Conservation (phyloP, 2,888 invertebrate genomes). For the Leucania comma region DNA sequence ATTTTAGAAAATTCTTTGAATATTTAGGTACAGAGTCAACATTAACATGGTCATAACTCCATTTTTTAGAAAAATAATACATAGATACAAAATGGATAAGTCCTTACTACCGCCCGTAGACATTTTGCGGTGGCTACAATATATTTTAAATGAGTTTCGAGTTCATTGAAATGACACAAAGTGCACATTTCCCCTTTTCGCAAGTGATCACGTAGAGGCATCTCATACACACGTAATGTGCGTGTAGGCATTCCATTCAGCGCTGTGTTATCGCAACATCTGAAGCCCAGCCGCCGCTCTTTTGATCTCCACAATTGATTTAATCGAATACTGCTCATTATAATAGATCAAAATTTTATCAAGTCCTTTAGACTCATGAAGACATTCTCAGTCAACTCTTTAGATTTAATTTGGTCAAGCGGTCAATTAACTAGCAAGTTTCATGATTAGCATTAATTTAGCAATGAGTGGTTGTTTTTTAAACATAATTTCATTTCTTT, state of each 20-base stretch:
- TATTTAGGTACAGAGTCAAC: too few species aligned
- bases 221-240: constrained; percentile 66
- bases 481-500: not conserved
- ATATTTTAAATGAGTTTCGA: not conserved
- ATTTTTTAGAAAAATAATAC: too few species aligned
- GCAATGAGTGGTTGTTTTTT: constrained; percentile 12
- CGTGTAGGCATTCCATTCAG: constrained; percentile 75
- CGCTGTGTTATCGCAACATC: constrained; percentile 65
- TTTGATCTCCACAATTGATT: constrained; percentile 81
- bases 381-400: constrained; percentile 64
- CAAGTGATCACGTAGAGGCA: constrained; percentile 58
- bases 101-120: not conserved
- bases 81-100: not conserved
- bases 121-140: constrained; percentile 9
- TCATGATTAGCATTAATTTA: constrained; percentile 30
- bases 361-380: constrained; percentile 65
- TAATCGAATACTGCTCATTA: constrained; percentile 81
- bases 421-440: constrained; percentile 45
- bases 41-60: too few species aligned
- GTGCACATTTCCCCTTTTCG: constrained; percentile 40
- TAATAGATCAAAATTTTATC: constrained; percentile 78
- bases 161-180: constrained; percentile 47
- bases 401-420: constrained; percentile 58
- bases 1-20: not conserved
- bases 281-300: constrained; percentile 66